phyloP scores from a whole-genome alignment of 1,140 invertebrate species.

The Caerostris darwini region DNA sequence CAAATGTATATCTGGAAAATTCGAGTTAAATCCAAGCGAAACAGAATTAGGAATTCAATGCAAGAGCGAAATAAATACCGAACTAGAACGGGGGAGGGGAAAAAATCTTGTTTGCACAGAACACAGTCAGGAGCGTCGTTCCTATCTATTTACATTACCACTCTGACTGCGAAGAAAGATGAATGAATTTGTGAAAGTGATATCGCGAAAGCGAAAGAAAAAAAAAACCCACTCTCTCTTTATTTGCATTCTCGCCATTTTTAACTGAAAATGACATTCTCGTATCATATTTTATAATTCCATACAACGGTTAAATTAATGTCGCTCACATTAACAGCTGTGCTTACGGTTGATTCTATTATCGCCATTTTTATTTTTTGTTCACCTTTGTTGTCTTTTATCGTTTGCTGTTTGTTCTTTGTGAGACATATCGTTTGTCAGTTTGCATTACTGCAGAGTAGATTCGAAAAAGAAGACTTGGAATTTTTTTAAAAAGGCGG shows the following conservation, averaged over 20 bases:
- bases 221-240: background rate
- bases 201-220: background rate
- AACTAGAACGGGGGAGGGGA: background rate
- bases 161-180: background rate
- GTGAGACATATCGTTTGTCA: too few relatives aligned
- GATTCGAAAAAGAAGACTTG: too few relatives aligned
- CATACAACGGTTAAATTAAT: too few relatives aligned
- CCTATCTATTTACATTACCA: conserved; percentile 47
- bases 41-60: background rate
- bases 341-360: background rate
- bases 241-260: background rate
- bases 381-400: too few relatives aligned
- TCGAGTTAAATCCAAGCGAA: background rate
- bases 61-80: background rate
- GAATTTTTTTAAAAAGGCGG: too few relatives aligned
- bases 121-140: background rate
- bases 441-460: background rate
- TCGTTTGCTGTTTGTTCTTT: too few relatives aligned
- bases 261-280: background rate
- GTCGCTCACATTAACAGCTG: too few relatives aligned
- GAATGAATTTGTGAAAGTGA: conserved; percentile 39
- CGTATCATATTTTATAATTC: too few relatives aligned
- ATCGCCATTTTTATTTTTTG: too few relatives aligned
- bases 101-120: background rate
- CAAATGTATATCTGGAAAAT: background rate